Evolutionary conservation across 2,797 vertebrate genomes (phyloP).

Genomic region (Enteromius paludinosus): DNA sequence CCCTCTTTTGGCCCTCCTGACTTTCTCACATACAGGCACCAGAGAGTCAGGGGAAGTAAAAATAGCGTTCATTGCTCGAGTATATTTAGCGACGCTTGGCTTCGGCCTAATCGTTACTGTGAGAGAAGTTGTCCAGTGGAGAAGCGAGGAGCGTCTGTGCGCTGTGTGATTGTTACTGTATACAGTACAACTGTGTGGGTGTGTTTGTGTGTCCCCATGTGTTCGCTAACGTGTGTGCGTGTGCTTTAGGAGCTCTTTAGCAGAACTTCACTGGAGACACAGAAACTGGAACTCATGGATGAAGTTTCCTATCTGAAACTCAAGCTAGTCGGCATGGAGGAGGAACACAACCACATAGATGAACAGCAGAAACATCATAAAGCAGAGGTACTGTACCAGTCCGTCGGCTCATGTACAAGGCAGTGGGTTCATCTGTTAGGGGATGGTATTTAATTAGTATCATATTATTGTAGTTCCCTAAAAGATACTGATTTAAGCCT

Average conservation of each 20-base stretch:
- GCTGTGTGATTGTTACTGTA: constrained; percentile 40
- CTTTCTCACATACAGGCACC: constrained; percentile 38
- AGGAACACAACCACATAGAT: constrained; percentile 76
- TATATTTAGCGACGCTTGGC: constrained; percentile 78
- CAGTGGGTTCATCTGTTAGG: not conserved
- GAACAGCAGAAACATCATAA: constrained; percentile 86
- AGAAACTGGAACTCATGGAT: constrained; percentile 94
- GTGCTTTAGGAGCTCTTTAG: constrained; percentile 87
- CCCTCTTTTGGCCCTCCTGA: constrained; percentile 45
- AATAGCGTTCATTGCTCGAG: constrained; percentile 71
- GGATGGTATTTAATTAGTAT: not conserved
- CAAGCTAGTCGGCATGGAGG: constrained; percentile 92
- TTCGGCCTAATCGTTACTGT: constrained; percentile 54
- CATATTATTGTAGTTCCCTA: not conserved
- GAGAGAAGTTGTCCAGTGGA: constrained; percentile 65
- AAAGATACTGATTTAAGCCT: constrained; percentile 1
- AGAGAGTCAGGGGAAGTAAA: constrained; percentile 68
- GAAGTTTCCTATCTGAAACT: constrained; percentile 95
- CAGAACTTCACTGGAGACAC: constrained; percentile 90
- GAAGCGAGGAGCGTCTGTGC: constrained; percentile 37
- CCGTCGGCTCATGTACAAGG: not conserved
- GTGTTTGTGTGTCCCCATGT: constrained; percentile 38
- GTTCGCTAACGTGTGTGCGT: constrained; percentile 43
- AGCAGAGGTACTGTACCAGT: constrained; percentile 84
- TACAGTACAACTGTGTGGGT: constrained; percentile 21